Conservation (phyloP, 2,113 vertebrate species). For the Menidia beryllina region DNA sequence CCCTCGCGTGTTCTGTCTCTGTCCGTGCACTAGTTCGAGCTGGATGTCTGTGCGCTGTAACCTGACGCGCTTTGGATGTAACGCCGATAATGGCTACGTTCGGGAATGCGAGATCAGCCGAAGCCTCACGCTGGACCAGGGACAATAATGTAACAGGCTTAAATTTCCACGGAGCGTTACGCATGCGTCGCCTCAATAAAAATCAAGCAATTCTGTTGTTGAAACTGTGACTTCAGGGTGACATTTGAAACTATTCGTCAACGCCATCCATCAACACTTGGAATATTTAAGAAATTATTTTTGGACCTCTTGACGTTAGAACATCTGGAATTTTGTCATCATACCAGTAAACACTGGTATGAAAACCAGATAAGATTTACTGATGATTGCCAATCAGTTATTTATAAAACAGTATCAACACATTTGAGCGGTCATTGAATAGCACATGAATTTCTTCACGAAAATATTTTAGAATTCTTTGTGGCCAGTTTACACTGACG, state of each 20-base stretch:
- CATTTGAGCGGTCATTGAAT: too few relatives aligned
- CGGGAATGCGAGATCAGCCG: conserved; percentile 40
- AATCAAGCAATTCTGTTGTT: background rate
- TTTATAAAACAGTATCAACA: too few relatives aligned
- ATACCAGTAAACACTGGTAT: too few relatives aligned
- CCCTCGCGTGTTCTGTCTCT: conserved; percentile 11
- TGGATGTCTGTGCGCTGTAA: conserved; percentile 43
- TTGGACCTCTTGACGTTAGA: too few relatives aligned
- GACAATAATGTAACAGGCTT: background rate
- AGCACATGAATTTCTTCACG: too few relatives aligned
- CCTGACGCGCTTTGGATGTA: conserved; percentile 32
- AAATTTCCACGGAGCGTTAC: background rate
- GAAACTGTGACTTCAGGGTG: background rate
- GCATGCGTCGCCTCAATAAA: background rate
- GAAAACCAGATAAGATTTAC: too few relatives aligned
- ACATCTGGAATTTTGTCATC: too few relatives aligned
- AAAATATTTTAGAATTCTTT: too few relatives aligned
- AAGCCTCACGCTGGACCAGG: conserved; percentile 19
- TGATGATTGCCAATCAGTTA: too few relatives aligned
- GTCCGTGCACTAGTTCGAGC: conserved; percentile 1
- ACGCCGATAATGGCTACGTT: conserved; percentile 32
- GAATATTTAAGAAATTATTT: too few relatives aligned
- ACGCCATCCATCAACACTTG: too few relatives aligned
- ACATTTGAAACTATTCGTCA: background rate
- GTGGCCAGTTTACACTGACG: too few relatives aligned